These are phyloP conservation scores for Blastobasis adustella DNA, from an alignment of 2,888 invertebrate genomes.

Conservation along the genomic window DNA sequence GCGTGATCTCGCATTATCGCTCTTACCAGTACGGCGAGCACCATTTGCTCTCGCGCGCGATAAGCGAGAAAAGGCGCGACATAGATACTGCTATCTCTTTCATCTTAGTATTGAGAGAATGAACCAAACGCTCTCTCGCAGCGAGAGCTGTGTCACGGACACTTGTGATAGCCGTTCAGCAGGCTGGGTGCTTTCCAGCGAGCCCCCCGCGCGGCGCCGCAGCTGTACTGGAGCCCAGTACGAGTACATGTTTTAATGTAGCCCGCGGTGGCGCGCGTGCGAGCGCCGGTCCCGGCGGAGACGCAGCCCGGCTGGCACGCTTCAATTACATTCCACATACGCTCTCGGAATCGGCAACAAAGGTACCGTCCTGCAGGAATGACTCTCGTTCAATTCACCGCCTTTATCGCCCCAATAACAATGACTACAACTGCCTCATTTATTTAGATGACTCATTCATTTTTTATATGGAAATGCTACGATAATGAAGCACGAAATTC, in stretches of 20 bases:
- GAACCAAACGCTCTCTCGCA: no score
- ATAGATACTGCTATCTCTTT: no score
- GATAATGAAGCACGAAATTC: constrained; percentile 17
- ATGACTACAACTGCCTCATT: constrained; percentile 14
- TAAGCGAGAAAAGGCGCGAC: no score
- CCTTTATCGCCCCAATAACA: constrained; percentile 21
- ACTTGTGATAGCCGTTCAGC: no score
- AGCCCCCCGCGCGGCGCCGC: no score
- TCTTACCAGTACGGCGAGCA: no score
- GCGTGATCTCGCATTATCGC: no score
- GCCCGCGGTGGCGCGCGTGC: constrained; percentile 9
- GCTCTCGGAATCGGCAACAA: constrained; percentile 46
- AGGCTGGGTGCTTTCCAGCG: no score
- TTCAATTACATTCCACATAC: constrained; percentile 57
- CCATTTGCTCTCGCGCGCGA: no score
- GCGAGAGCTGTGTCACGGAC: no score
- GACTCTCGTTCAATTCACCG: constrained; percentile 40
- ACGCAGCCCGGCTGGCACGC: constrained; percentile 40
- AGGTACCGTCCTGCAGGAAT: constrained; percentile 32
- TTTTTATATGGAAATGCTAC: constrained; percentile 11
- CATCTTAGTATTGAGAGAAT: no score
- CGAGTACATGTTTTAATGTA: constrained; percentile 25
- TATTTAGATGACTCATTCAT: constrained; percentile 17
- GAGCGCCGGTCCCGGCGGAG: constrained; percentile 34
- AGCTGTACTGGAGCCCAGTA: no score